Evolutionary conservation across 2,888 invertebrate species (phyloP).

Genomic region (Rhimphoctona megacephalus): DNA sequence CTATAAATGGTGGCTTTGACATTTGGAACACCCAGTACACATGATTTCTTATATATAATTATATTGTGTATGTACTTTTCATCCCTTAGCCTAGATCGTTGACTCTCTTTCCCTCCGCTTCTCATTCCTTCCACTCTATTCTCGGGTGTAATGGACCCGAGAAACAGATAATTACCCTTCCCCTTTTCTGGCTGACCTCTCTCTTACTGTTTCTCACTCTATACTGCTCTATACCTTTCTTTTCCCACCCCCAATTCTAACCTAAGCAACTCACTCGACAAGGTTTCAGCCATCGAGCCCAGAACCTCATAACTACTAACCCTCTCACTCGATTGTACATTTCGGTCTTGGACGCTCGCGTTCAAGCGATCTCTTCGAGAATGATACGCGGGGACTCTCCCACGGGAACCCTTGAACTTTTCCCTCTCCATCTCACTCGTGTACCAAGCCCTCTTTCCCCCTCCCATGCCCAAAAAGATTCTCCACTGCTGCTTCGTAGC

Average conservation of each 20-base stretch:
- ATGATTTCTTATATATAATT: neutral
- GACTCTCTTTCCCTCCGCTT: constrained; percentile 60
- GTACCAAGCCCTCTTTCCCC: constrained; percentile 10
- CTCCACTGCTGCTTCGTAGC: constrained; percentile 1
- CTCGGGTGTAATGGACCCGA: constrained; percentile 79
- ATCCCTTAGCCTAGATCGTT: constrained; percentile 35
- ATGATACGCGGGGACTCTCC: constrained; percentile 67
- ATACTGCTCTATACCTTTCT: neutral
- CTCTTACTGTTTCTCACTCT: constrained; percentile 55
- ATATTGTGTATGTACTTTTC: neutral
- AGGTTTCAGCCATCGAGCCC: constrained; percentile 56
- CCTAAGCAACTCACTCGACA: constrained; percentile 56
- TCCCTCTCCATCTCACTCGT: constrained; percentile 64
- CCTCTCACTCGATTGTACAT: constrained; percentile 37
- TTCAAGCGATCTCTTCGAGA: constrained; percentile 57
- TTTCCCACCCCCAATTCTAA: constrained; percentile 1
- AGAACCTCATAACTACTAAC: constrained; percentile 32
- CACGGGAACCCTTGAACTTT: constrained; percentile 70
- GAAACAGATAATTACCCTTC: constrained; percentile 81
- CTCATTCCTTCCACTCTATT: constrained; percentile 64
- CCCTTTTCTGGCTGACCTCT: constrained; percentile 61
- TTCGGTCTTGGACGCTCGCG: constrained; percentile 58
- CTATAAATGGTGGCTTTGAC: neutral
- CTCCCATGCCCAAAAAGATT: neutral
- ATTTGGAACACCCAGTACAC: neutral